Evolutionary conservation across 2,113 vertebrate genomes (phyloP), one percentile per base, ranked within the genome.

Genomic region (Takifugu flavidus): DNA sequence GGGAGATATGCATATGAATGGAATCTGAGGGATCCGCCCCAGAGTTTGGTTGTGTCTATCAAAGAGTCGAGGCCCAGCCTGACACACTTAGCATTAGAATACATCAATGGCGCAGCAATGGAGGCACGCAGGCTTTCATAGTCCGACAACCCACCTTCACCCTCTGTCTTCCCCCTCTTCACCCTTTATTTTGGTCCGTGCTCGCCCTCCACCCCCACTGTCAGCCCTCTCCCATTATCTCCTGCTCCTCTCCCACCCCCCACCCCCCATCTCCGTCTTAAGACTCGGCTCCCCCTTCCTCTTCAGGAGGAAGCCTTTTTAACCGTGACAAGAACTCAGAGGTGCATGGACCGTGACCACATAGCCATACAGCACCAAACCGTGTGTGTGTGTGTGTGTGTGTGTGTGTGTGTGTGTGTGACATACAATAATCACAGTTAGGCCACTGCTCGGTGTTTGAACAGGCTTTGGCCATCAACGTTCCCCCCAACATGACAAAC

Each of bases 81-180:
- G 76, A 72, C 80, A 86, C 78, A 87, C 82, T 89, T 88, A 86
- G 86, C 88, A 89, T 89, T 74, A 87, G 82, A 89, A 88, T 89
- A 82, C 86, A 89, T 87, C 86, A 87, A 86, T 86, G 61, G 82
- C 55, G n/a, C 66, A 62, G 67, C 65, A 70, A 85, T 62, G 82
- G 78, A 83, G 79, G 74, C 76, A 78, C 42, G 67, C 78, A 65
- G 82, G 72, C 84, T 83, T 86, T 89, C 85, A 88, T 64, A 77
- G 65, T 69, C 67, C 61, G 29, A 65, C 64, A 83, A 79, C 76
- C 84, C 70, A 79, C 82, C 74, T 85, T 75, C 74, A 60, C 65
- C 75, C 82, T 81, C 69, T 72, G 74, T 78, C 80, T 79, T 63
- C 75, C 68, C 75, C 72, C 45, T 75, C 77, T 70, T 70, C 67